phyloP scores from a whole-genome alignment of 2,888 invertebrate species.

The Drosophila melanosoma region DNA sequence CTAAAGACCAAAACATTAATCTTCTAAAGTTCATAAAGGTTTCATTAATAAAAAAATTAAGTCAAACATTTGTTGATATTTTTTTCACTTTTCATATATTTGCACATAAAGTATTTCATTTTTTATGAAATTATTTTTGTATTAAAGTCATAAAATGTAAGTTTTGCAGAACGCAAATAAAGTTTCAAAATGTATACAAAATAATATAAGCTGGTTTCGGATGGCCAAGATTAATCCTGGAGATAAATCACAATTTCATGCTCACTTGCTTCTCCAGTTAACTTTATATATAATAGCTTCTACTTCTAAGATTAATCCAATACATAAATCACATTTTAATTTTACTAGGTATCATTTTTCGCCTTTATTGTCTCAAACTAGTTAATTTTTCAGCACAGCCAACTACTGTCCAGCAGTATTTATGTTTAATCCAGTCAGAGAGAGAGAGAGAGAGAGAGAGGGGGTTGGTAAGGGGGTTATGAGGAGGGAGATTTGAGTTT shows the following conservation, averaged over 20 bases:
- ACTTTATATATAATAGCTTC: not conserved
- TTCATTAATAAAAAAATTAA: not conserved
- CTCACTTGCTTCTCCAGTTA: not conserved
- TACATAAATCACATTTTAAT: conserved; percentile 3
- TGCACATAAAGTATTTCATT: no score
- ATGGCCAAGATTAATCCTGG: not conserved
- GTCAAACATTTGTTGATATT: not conserved
- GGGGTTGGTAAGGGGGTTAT: not conserved
- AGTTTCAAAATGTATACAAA: not conserved
- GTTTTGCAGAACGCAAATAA: not conserved
- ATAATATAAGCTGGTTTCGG: not conserved
- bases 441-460: not conserved
- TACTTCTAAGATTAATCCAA: not conserved
- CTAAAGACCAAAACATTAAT: not conserved
- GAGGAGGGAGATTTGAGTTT: conserved; percentile 3
- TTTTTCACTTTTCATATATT: not conserved
- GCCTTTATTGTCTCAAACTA: not conserved
- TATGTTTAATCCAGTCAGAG: conserved; percentile 39
- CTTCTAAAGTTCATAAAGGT: accelerated
- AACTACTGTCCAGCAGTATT: conserved; percentile 41
- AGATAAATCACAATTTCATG: not conserved
- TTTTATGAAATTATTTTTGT: not conserved
- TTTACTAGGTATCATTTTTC: conserved; percentile 6
- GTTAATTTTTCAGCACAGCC: conserved; percentile 31
- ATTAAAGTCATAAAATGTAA: not conserved